Evolutionary conservation across 2,888 invertebrate species (phyloP), one percentile per base, ranked within the genome.

Genomic region (Myathropa florea): DNA sequence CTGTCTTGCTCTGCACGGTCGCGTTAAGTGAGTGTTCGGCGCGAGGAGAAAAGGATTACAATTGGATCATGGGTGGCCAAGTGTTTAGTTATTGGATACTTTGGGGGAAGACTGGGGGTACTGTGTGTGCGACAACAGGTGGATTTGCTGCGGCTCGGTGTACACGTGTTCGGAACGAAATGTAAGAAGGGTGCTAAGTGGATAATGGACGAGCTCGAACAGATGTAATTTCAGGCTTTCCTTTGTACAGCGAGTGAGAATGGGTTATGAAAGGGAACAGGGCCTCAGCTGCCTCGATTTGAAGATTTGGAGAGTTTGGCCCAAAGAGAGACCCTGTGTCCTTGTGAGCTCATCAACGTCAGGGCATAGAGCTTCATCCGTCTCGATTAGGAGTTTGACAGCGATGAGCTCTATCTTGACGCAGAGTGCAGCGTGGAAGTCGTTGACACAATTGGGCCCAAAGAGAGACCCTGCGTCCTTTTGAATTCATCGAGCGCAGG

Each of bases 21-120:
- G 67, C 53, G 68, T 73, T 81, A 78, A 82, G 64, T 73, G 82
- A 73, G 83, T 83, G 83, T 78, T 86, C 71, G 73, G 73, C 39
- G 55, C n/a, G 57, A 18, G 46, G 57, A 33, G 39, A 70, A 57
- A 78, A 78, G 77, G 77, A 82, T 85, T 70, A 78, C 77, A 85
- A 85, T 82, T 77, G 68, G 85, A 86, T 79, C 83, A 80, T 79
- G 83, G 85, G 81, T 82, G 82, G 83, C 28, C 60, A 18, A 23
- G 18, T 26, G 18, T 3, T 36, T 63, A 30, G 85, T 68, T 7
- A 86, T 70, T 82, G 65, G 86, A 83, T 82, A 86, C 78, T 77
- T 33, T 73, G n/a, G 30, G 63, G 21, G 65, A 21, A 55, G 24
- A 68, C 70, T 55, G 23, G 30, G 55, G 30, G 26, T 12, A 21